Evolutionary conservation across 1,140 invertebrate species (phyloP).

Genomic region (Aricia agestis): DNA sequence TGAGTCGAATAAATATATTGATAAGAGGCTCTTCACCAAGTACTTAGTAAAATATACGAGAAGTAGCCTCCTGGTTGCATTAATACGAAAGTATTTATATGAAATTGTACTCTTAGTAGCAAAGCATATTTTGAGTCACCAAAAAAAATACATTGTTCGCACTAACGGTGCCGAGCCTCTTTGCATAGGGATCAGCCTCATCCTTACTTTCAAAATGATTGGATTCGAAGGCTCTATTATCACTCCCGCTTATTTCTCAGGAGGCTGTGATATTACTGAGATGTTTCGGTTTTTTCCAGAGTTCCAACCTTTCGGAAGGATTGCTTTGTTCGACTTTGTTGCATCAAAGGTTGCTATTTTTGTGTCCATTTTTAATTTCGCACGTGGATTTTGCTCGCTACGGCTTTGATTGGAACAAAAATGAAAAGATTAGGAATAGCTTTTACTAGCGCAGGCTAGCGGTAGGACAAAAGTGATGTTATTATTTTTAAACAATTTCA

Average conservation of each 20-base stretch:
- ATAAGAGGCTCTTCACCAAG: too few relatives aligned
- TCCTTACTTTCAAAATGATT: neutral
- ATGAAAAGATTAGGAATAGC: neutral
- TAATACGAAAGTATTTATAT: too few relatives aligned
- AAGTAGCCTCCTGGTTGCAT: too few relatives aligned
- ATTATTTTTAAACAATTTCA: too few relatives aligned
- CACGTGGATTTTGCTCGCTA: neutral
- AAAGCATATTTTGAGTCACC: too few relatives aligned
- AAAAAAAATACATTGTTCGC: too few relatives aligned
- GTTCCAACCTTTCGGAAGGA: slow-evolving; percentile 2
- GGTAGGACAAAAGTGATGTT: too few relatives aligned
- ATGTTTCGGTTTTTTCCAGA: neutral
- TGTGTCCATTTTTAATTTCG: neutral
- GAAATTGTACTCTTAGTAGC: too few relatives aligned
- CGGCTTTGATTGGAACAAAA: neutral
- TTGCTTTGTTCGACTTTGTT: neutral
- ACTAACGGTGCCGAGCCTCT: too few relatives aligned
- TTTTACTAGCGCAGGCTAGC: too few relatives aligned
- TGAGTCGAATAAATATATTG: too few relatives aligned
- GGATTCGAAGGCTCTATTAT: neutral
- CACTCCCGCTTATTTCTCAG: neutral
- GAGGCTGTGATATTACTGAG: neutral
- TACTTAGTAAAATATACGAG: too few relatives aligned
- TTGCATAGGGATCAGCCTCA: neutral
- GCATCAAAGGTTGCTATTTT: neutral